A percentile compares a stretch with the other conserved stretches of the same genome.
Conservation (phyloP, 2,113 vertebrate genomes). For the Nothoprocta pentlandii region DNA sequence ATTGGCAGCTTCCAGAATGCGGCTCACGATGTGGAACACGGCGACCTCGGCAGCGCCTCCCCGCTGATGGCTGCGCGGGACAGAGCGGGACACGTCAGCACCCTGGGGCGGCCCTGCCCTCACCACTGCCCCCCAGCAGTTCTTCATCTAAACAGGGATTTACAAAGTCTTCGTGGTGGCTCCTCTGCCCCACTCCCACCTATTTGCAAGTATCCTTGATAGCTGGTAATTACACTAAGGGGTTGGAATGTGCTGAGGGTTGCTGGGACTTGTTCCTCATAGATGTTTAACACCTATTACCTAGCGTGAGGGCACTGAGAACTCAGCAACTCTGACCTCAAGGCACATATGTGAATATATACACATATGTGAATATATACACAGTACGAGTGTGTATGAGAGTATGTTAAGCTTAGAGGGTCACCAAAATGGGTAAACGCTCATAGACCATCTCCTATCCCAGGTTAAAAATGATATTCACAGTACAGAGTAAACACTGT, state of each 20-base stretch:
- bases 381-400: too few species aligned
- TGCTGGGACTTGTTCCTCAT: not conserved
- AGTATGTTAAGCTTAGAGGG: not conserved
- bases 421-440: not conserved
- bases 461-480: not conserved
- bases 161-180: not conserved
- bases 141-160: not conserved
- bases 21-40: constrained; percentile 90
- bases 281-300: not conserved
- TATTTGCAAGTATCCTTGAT: not conserved
- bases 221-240: not conserved
- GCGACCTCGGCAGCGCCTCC: constrained; percentile 83
- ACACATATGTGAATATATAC: too few species aligned
- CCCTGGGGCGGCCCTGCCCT: not conserved
- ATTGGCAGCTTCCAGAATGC: constrained; percentile 87
- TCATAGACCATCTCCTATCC: not conserved
- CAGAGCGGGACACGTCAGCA: not conserved
- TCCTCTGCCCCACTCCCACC: not conserved
- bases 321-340: not conserved
- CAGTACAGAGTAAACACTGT: not conserved
- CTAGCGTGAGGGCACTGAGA: not conserved
- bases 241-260: not conserved
- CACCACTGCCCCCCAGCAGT: not conserved
- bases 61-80: constrained; percentile 75
- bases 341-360: not conserved